These are phyloP conservation scores for Lepidostoma basale DNA, from an alignment of 1,140 invertebrate species.

Conservation along the genomic window DNA sequence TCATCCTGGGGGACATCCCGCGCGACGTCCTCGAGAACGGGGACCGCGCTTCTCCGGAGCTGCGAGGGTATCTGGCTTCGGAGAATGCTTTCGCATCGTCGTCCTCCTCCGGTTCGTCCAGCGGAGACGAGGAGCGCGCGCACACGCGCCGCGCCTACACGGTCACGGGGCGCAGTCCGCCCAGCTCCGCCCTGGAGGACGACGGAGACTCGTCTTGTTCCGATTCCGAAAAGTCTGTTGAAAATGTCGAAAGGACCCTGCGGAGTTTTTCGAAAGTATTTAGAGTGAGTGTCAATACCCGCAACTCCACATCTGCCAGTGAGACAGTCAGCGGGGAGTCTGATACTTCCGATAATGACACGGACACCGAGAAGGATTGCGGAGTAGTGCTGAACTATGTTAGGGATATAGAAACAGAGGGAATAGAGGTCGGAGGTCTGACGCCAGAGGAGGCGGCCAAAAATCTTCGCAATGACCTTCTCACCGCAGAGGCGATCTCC, in stretches of 20 bases:
- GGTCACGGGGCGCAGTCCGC: conserved; percentile 60
- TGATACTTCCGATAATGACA: conserved; percentile 63
- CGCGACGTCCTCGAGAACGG: background rate
- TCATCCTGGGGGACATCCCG: background rate
- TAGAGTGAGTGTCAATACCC: conserved; percentile 75
- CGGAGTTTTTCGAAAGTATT: conserved; percentile 74
- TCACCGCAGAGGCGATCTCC: conserved; percentile 5
- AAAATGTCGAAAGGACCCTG: conserved; percentile 63
- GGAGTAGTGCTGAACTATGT: conserved; percentile 55
- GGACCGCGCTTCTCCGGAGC: conserved; percentile 14
- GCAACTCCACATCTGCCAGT: conserved; percentile 68
- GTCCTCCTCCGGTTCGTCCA: conserved; percentile 59
- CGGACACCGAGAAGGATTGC: conserved; percentile 59
- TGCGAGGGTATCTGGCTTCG: conserved; percentile 61
- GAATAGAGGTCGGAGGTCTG: background rate
- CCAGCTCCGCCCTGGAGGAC: conserved; percentile 49
- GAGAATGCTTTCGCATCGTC: conserved; percentile 63
- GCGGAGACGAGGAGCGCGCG: conserved; percentile 56
- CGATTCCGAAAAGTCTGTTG: conserved; percentile 68
- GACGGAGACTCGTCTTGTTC: conserved; percentile 61
- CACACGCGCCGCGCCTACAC: conserved; percentile 48
- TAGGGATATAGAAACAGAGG: conserved; percentile 49
- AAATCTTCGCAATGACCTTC: conserved; percentile 25
- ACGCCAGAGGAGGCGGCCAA: conserved; percentile 38
- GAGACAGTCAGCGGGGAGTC: conserved; percentile 61